These are phyloP conservation scores for Menidia beryllina DNA, from an alignment of 2,113 vertebrate species.

Conservation along the genomic window DNA sequence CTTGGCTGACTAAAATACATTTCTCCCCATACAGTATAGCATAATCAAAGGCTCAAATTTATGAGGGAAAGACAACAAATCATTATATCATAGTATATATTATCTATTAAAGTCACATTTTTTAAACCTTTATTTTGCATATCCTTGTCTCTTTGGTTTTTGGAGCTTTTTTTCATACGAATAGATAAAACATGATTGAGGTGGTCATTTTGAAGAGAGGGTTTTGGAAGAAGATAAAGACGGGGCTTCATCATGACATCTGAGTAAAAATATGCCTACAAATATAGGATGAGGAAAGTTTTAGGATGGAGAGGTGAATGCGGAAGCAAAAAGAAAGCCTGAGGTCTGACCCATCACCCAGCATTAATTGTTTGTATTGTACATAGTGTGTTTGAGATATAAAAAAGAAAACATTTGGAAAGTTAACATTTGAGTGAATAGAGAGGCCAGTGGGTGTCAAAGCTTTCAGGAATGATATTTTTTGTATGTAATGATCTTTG, in stretches of 20 bases:
- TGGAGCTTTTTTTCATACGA: background rate
- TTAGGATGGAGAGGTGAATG: conserved; percentile 3
- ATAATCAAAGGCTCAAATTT: too few relatives aligned
- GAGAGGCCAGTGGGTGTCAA: background rate
- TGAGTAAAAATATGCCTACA: conserved; percentile 25
- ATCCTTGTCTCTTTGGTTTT: background rate
- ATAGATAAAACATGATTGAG: background rate
- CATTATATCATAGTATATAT: too few relatives aligned
- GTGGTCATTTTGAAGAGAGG: background rate
- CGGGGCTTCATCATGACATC: conserved; percentile 17
- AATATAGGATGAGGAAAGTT: conserved; percentile 21
- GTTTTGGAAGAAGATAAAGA: background rate
- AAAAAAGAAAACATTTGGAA: too few relatives aligned
- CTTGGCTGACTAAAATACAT: too few relatives aligned
- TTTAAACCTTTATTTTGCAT: too few relatives aligned
- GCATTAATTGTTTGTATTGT: background rate
- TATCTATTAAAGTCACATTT: too few relatives aligned
- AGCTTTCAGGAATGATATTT: background rate
- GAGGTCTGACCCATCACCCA: background rate
- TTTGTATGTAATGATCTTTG: background rate
- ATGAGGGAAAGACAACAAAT: too few relatives aligned
- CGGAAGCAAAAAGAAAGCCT: background rate
- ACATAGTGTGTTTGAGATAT: background rate
- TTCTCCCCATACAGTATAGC: too few relatives aligned
- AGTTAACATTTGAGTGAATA: background rate